Base-by-base conservation (phyloP, 2,797 vertebrate species). In the Manis crassicaudata region DNA sequence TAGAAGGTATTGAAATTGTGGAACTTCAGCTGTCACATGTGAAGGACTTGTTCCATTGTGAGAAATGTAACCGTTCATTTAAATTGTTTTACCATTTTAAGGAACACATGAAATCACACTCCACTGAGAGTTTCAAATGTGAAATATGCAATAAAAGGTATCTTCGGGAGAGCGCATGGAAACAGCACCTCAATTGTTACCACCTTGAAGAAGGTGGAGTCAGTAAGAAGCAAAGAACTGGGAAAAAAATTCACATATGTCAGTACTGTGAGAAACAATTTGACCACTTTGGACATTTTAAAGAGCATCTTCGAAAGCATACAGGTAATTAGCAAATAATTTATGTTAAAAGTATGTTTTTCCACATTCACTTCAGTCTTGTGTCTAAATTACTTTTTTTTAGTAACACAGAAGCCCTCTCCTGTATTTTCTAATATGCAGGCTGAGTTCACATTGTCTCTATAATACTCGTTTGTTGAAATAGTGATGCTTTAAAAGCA, bases 241-340 rank as follows among this genome's bases (percentile, higher is more conserved):
- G 99, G 98, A 99, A 99, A 98, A 99, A 99, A 98, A 99, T 99
- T 97, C 99, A 99, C 16, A 97, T 99, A 94, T 99, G 99, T 98
- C 99, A 99, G 97, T 99, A 99, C 98, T 99, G 99, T 96, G 99
- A 99, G 65, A 99, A 99, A 97, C 99, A 99, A 97, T 99, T 99
- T 97, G 99, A 99, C 96, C 99, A 99, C 98, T 99, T 99, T 27
- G 99, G 99, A n/a, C 99, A 99, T 98, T 99, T 99, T 98, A 99
- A 99, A 98, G 99, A 99, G 94, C 99, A 99, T 95, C 98, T 99
- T 88, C 98, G 99, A 88, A 99, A 99, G 94, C 99, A 99, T 98
- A 99, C 99, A 95, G 99, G 99, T 99, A 98, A 99, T 98, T 79
- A 92, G 25, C 54, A 37, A 27, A 58, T 94, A 72, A 29, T 92